These are phyloP conservation scores for Apostichopus californicus DNA, from an alignment of 35 echinoderm and acorn worm genomes.

Conservation along the genomic window DNA sequence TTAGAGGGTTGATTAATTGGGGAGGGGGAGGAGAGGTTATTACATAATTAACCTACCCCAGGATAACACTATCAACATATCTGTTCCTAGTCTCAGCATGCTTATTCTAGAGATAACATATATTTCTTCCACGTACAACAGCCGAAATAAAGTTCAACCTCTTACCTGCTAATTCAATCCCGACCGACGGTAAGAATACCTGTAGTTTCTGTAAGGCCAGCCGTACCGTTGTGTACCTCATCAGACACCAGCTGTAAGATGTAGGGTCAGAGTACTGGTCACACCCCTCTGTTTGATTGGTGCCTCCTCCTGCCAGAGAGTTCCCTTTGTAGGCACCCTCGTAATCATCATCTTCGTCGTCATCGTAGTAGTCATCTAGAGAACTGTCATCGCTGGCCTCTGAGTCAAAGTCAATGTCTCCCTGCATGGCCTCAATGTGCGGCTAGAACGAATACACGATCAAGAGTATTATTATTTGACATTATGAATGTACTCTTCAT, in stretches of 20 bases:
- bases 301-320: conserved; percentile 54
- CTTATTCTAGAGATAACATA: too few species aligned
- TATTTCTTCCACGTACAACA: too few species aligned
- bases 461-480: not conserved
- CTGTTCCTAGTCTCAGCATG: too few species aligned
- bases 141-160: too few species aligned
- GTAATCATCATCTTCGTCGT: conserved; percentile 64
- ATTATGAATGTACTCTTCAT: too few species aligned
- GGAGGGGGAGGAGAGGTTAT: too few species aligned
- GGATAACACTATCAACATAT: too few species aligned
- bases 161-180: conserved; percentile 83
- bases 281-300: not conserved
- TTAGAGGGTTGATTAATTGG: too few species aligned
- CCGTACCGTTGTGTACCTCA: conserved; percentile 81
- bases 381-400: conserved; percentile 84
- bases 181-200: conserved; percentile 67
- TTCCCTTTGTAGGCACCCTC: conserved; percentile 32
- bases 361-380: conserved; percentile 67
- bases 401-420: conserved; percentile 87
- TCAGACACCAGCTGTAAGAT: conserved; percentile 98
- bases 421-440: conserved; percentile 70
- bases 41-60: too few species aligned
- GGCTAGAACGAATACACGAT: conserved; percentile 55
- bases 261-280: conserved; percentile 75
- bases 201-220: conserved; percentile 78